A percentile compares a stretch with the other conserved stretches of the same genome.
phyloP scores from a whole-genome alignment of 2,113 vertebrate species.

The Elephantulus edwardii region DNA sequence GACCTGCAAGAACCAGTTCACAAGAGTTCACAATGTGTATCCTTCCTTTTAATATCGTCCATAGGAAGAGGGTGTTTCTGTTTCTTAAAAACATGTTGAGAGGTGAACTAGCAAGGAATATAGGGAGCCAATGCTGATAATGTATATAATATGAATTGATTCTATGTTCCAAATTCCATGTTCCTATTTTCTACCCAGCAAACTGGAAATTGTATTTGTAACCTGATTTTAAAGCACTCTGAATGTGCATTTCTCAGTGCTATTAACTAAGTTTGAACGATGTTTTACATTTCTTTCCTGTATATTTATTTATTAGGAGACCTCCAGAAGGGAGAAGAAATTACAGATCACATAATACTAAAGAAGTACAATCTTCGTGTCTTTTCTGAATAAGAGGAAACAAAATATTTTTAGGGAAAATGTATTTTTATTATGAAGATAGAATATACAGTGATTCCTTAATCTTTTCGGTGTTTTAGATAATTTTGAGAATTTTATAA shows the following conservation, averaged over 20 bases:
- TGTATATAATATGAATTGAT: constrained; percentile 48
- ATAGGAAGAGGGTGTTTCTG: not conserved
- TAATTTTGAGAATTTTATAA: constrained; percentile 37
- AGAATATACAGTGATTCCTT: constrained; percentile 36
- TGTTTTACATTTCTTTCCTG: constrained; percentile 73
- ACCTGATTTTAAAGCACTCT: constrained; percentile 80
- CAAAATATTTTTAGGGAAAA: constrained; percentile 61
- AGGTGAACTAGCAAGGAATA: constrained; percentile 3
- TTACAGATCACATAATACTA: constrained; percentile 46
- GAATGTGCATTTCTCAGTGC: constrained; percentile 72
- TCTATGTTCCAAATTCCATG: constrained; percentile 52
- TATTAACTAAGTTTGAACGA: constrained; percentile 73
- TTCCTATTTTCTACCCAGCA: constrained; percentile 65
- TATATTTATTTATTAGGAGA: constrained; percentile 59
- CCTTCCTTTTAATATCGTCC: constrained; percentile 43
- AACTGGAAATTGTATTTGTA: constrained; percentile 77
- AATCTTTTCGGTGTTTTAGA: not conserved
- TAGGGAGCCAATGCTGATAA: constrained; percentile 43
- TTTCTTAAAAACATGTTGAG: constrained; percentile 49
- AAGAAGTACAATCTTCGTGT: not conserved
- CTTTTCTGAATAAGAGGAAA: constrained; percentile 42
- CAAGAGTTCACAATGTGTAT: not conserved
- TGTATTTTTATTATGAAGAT: constrained; percentile 30
- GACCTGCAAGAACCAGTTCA: not conserved
- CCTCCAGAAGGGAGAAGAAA: constrained; percentile 66